phyloP scores from a whole-genome alignment of 37 sponge, comb jelly and placozoan genomes.

The Beroe forskalii region DNA sequence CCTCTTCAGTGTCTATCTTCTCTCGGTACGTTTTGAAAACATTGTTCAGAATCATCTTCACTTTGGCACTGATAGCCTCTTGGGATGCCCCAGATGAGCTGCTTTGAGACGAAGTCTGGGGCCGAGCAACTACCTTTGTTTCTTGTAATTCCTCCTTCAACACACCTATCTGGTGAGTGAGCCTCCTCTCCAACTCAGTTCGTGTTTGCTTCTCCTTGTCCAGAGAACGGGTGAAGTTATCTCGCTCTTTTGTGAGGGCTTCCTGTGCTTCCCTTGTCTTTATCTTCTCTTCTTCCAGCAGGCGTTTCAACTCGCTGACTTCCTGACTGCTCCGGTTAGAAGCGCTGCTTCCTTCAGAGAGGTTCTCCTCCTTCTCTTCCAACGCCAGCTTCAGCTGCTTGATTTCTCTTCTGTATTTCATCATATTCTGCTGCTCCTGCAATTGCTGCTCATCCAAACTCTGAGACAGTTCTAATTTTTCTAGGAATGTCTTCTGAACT shows the following conservation, averaged over 20 bases:
- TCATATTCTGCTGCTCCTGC: not conserved
- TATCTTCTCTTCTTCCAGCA: not conserved
- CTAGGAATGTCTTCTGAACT: not conserved
- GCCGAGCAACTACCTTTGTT: not conserved
- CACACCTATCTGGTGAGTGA: not conserved
- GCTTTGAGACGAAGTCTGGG: not conserved
- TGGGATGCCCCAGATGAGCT: not conserved
- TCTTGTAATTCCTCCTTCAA: not conserved
- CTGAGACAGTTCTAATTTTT: conserved; percentile 50
- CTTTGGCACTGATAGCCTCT: conserved; percentile 3
- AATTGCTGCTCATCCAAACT: conserved; percentile 1
- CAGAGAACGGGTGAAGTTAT: not conserved
- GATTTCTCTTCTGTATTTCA: not conserved
- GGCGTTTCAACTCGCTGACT: not conserved
- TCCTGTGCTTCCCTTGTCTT: not conserved
- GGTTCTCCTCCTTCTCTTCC: not conserved
- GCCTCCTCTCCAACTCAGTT: not conserved
- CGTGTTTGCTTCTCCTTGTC: not conserved
- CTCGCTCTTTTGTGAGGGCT: not conserved
- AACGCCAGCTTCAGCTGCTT: not conserved
- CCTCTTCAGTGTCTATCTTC: not conserved
- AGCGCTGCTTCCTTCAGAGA: not conserved
- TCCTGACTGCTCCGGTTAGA: not conserved
- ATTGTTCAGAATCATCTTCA: conserved; percentile 13
- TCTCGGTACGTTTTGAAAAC: not conserved